Conservation (phyloP, 37 sponge, comb jelly and placozoan genomes). For the Cliona cf. orientalis region DNA sequence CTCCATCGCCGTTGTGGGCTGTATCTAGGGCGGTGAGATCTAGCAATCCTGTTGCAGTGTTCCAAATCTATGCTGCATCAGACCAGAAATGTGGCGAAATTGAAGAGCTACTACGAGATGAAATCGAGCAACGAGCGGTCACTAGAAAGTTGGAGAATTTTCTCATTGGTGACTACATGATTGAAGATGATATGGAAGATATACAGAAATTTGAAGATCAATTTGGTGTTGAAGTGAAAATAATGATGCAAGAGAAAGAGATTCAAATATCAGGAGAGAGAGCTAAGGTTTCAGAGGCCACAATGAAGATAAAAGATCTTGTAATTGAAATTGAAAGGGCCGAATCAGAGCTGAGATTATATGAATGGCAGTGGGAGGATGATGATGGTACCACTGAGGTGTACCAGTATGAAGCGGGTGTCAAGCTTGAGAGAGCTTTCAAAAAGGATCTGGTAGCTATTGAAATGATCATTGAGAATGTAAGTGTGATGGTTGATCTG, state of each 20-base stretch:
- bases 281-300: slow-evolving; percentile 1
- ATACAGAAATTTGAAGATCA: not conserved
- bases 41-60: not conserved
- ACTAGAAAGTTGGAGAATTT: slow-evolving; percentile 13
- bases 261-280: slow-evolving; percentile 35
- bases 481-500: slow-evolving; percentile 5
- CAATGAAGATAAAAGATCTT: not conserved
- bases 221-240: slow-evolving; percentile 7
- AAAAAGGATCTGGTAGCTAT: slow-evolving; percentile 5
- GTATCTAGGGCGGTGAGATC: not conserved
- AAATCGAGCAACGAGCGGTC: slow-evolving; percentile 12
- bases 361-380: slow-evolving; percentile 16
- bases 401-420: not conserved
- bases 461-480: slow-evolving; percentile 15
- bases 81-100: not conserved
- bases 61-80: slow-evolving; percentile 18
- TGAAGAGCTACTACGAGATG: not conserved
- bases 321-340: not conserved
- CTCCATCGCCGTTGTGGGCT: not conserved
- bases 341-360: not conserved
- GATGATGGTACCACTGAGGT: slow-evolving; percentile 20
- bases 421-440: slow-evolving; percentile 37
- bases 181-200: slow-evolving; percentile 8
- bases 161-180: not conserved
- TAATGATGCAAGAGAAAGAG: not conserved